Base-by-base conservation (phyloP, 2,113 vertebrate species). In the Callopanchax toddi region DNA sequence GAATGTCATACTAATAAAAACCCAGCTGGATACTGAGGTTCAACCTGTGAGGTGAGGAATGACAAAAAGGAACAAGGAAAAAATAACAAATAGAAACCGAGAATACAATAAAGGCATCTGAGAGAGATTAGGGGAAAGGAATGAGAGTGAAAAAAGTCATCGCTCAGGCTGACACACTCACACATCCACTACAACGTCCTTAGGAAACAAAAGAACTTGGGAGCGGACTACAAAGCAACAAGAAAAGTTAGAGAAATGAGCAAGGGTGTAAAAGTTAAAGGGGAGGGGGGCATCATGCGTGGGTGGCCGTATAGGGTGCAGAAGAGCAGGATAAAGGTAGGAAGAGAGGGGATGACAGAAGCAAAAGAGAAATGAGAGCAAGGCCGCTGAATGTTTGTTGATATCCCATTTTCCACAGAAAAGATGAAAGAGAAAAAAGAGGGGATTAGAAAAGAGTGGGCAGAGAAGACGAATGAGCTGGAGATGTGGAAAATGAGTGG, bases 1-100 rank as follows among this genome's bases (percentile, higher is more conserved):
- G 85, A 88, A 83, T 87, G 83, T 82, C 87, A 89, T 68, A 79
- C 75, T 84, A 87, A 86, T 84, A 91, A 89, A n/a, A 80, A 67
- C 63, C 69, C 64, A 67, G 68, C 75, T 55, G 63, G 78, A 86
- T 74, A 83, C 66, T 81, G 80, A 77, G 54, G 72, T 74, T 74
- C 52, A 60, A 69, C 25, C 21, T 67, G 51, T 51, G 64, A 79
- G 78, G 57, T 65, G 72, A 78, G 56, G 48, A 69, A 59, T 8
- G 71, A 80, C 52, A 63, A 78, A 50, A 55, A 42, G 48, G 45
- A 46, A 39, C 62, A 69, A 52, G 29, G 49, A 22, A 56, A n/a
- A 75, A 72, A 82, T 62, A 61, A 76, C 55, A 66, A 67, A 64
- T 32, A 63, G 43, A 40, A 45, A 17, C 11, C 1, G 37, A 52